Conservation (phyloP, 53 echinoderm and acorn worm species). For the Actinopyga echinites region DNA sequence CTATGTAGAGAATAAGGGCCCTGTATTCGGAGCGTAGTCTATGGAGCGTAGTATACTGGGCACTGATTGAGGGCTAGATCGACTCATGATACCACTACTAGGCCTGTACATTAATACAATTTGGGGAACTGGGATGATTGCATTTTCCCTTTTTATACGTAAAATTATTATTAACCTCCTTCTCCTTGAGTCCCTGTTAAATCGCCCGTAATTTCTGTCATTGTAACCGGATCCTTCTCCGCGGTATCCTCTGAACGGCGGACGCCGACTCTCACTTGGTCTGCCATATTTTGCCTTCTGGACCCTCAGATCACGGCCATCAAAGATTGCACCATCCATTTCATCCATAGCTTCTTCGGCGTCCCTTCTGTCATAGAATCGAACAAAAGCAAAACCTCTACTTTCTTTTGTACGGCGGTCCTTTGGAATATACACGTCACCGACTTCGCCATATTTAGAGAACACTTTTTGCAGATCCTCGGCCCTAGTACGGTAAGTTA, state of each 20-base stretch:
- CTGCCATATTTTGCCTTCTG: conserved; percentile 95
- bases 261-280: conserved; percentile 39
- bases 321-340: conserved; percentile 79
- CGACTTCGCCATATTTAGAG: conserved; percentile 90
- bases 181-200: not conserved
- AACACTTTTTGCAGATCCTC: conserved; percentile 72
- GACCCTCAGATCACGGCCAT: conserved; percentile 87
- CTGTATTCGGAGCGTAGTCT: too few relatives aligned
- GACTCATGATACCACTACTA: too few relatives aligned
- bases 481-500: conserved; percentile 78
- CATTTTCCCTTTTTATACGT: too few relatives aligned
- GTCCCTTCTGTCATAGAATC: conserved; percentile 74
- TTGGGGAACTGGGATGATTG: too few relatives aligned
- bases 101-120: too few relatives aligned
- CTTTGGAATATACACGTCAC: conserved; percentile 92
- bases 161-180: too few relatives aligned
- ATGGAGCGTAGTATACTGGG: too few relatives aligned
- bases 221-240: conserved; percentile 44
- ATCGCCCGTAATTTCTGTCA: conserved; percentile 22
- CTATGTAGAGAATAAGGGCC: too few relatives aligned
- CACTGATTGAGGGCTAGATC: too few relatives aligned
- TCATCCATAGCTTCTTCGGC: conserved; percentile 90
- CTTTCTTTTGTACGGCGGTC: conserved; percentile 76
- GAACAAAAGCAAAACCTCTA: conserved; percentile 88
- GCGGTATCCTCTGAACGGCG: conserved; percentile 46